phyloP scores from a whole-genome alignment of 2,113 vertebrate species.

The Recurvirostra avosetta region DNA sequence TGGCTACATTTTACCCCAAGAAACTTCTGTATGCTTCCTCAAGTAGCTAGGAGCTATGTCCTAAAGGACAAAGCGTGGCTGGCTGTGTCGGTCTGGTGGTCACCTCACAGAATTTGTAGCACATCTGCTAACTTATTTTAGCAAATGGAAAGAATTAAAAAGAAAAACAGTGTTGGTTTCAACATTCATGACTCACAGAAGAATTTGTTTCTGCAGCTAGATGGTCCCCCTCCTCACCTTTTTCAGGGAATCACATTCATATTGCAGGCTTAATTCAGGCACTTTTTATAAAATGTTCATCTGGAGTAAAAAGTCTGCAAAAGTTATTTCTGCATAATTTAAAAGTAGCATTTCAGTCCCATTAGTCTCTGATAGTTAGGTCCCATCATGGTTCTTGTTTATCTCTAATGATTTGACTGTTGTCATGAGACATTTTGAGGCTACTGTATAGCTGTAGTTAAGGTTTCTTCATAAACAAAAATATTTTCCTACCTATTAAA shows the following conservation, averaged over 20 bases:
- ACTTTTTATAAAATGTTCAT: conserved; percentile 75
- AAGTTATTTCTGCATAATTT: conserved; percentile 67
- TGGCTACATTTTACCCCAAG: background rate
- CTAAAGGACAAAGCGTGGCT: background rate
- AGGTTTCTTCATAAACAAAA: conserved; percentile 67
- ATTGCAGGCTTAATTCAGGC: conserved; percentile 76
- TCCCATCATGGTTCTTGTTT: conserved; percentile 28
- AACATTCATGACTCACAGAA: conserved; percentile 69
- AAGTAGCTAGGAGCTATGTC: background rate
- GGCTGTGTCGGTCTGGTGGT: background rate
- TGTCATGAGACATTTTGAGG: conserved; percentile 45
- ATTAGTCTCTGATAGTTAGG: conserved; percentile 28
- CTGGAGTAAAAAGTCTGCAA: conserved; percentile 73
- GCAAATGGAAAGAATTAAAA: conserved; percentile 45
- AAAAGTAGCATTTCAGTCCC: conserved; percentile 58
- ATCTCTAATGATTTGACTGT: background rate
- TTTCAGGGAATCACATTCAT: conserved; percentile 65
- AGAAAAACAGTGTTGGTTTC: conserved; percentile 62
- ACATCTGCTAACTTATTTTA: conserved; percentile 16
- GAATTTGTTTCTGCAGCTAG: conserved; percentile 43
- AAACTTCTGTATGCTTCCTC: background rate
- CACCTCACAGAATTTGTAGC: conserved; percentile 15
- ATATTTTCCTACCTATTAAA: conserved; percentile 60
- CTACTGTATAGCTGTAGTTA: conserved; percentile 67
- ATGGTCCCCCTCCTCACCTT: conserved; percentile 18